These are phyloP conservation scores for Dipodomys stephensi DNA, from an alignment of 2,113 vertebrate species.

Conservation along the genomic window DNA sequence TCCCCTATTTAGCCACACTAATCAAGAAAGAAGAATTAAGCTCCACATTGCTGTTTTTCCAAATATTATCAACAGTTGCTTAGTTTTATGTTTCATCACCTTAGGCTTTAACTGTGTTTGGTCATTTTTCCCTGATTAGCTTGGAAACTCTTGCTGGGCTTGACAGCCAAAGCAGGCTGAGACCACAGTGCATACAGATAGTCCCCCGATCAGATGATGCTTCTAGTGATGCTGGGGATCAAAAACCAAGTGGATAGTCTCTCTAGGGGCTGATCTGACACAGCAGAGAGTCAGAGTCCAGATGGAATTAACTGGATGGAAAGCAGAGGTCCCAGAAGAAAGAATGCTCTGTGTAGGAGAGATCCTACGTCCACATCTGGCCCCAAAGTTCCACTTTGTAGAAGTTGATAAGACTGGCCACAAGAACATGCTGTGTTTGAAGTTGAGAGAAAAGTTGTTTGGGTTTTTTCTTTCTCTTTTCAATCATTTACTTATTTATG, in stretches of 20 bases:
- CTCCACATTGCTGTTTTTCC: background rate
- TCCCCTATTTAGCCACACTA: background rate
- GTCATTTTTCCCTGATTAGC: background rate
- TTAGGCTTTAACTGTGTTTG: background rate
- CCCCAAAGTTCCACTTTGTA: background rate
- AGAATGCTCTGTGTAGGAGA: background rate
- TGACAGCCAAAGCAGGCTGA: background rate
- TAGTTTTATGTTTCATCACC: conserved; percentile 30
- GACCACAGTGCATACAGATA: background rate
- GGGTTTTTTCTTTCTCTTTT: background rate
- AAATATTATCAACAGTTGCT: conserved; percentile 30
- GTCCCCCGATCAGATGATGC: background rate
- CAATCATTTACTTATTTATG: background rate
- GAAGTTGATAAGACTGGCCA: too few relatives aligned
- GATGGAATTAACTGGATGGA: background rate
- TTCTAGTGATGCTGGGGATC: background rate
- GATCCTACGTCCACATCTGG: background rate
- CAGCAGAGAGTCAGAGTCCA: background rate
- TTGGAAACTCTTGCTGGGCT: background rate
- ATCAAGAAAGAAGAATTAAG: conserved; percentile 36
- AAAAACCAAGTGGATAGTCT: background rate
- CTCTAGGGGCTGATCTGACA: background rate
- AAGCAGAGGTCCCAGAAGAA: background rate
- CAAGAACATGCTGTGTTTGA: background rate
- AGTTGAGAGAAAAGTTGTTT: background rate